Evolutionary conservation across 2,797 vertebrate genomes (phyloP), one percentile per base, ranked within the genome.

Genomic region (Ptychobarbus kaznakovi): DNA sequence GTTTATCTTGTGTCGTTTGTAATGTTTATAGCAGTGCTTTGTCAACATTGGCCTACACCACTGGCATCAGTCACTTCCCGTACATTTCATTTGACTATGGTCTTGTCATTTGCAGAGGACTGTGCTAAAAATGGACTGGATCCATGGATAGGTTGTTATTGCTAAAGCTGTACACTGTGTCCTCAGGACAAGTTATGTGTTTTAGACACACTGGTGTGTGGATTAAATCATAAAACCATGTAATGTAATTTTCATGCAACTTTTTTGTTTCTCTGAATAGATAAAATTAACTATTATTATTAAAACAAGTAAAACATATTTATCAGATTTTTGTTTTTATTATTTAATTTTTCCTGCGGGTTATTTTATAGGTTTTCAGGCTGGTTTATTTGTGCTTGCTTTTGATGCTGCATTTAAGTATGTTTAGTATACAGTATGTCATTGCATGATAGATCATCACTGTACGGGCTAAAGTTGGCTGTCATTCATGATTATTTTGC

Each of bases 401-500:
- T 8, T 28, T 53, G 6, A n/a, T 40, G 32, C 46, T 69, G 7
- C 15, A 35, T 44, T 38, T 1, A 40, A 38, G 20, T 42, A 58
- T 58, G 51, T 44, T 35, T 42, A 28, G 2, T 35, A 25, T 81
- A 20, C 53, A 53, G 16, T 16, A n/a, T 80, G 18, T 18, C 40
- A 58, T 44, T 10, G 69, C 69, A 80, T 70, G 22, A 42, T 58
- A 77, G 46, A 80, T 77, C 76, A 56, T 74, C 8, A 38, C 51
- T 35, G 38, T 77, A 38, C 8, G 28, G 38, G 70, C 25, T 49
- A 76, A 69, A 75, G 56, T 51, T 16, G 70, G 40, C 20, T 75
- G 32, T 42, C 81, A 9, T 73, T 79, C 22, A 16, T 42, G 56
- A 61, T 46, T 74, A 83, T 87, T 80, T 87, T 72, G n/a, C 32